Evolutionary conservation across 2,113 vertebrate species (phyloP), one percentile per base, ranked within the genome.

Genomic region (Leiothrix lutea): DNA sequence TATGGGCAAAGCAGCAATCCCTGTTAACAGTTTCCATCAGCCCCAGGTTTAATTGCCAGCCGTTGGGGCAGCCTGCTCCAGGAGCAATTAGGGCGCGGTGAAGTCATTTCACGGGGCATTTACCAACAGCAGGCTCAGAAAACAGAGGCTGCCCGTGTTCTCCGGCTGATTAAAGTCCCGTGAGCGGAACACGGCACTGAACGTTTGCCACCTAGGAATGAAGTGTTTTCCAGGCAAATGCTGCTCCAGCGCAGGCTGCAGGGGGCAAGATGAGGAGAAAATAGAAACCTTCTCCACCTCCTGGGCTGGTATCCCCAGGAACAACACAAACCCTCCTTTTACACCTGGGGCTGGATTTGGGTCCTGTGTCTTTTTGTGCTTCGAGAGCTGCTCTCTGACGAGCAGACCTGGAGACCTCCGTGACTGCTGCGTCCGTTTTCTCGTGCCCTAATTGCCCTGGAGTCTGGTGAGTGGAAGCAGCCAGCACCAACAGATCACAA

Each of bases 101-200:
- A 97, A 95, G 91, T 97, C 58, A 92, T 97, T 98, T 97, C 60
- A 66, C 1, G 17, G 94, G 69, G 87, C 97, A 95, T 96, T 98
- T 98, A 93, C 92, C 96, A 96, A 95, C 75, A 95, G 86, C 61
- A 91, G 90, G 86, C 70, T 95, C 94, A 47, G 91, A 81, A 96
- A 90, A 61, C 4, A 10, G 92, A 70, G 93, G 72, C 96, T 93
- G 69, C 79, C 78, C 65, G 0, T 78, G 73, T 74, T 93, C 87
- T 57, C 54, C 3, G 16, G 42, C 89, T 64, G 38, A 22, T 31
- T 65, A 8, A 95, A 92, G 80, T 71, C 73, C 62, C 31, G 44
- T 9, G 51, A 88, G 67, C 0, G 0, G 73, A 93, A 75, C 36
- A 31, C 22, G 60, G 89, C 64, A 38, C 60, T 28, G 60, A 65